Evolutionary conservation across 2,888 invertebrate genomes (phyloP).

Genomic region (Hemaris fuciformis): DNA sequence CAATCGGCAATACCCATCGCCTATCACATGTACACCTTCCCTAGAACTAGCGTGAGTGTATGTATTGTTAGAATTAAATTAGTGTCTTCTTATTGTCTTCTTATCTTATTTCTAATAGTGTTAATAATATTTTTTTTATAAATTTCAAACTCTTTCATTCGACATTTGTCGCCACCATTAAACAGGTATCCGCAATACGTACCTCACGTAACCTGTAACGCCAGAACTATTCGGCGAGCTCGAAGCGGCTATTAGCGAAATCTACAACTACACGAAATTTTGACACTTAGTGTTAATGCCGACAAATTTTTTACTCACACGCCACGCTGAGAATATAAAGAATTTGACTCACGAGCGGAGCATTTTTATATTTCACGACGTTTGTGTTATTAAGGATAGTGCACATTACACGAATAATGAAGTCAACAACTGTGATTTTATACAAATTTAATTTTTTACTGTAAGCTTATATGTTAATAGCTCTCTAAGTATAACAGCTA

Average conservation of each 20-base stretch:
- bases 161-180: background rate
- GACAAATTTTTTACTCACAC: background rate
- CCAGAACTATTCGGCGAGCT: slow-evolving; percentile 19
- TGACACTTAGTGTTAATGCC: background rate
- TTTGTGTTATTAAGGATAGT: background rate
- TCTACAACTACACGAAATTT: slow-evolving; percentile 3
- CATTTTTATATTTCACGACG: background rate
- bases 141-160: background rate
- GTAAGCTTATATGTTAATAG: too few relatives aligned
- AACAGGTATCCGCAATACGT: background rate
- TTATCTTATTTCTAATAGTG: too few relatives aligned
- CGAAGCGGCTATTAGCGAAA: slow-evolving; percentile 18
- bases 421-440: background rate
- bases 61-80: too few relatives aligned
- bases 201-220: slow-evolving; percentile 14
- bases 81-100: too few relatives aligned
- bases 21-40: too few relatives aligned
- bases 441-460: too few relatives aligned
- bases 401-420: background rate
- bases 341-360: background rate
- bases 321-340: background rate
- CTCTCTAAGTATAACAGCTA: too few relatives aligned
- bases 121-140: too few relatives aligned
- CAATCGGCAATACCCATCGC: too few relatives aligned
- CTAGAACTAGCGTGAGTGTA: too few relatives aligned